A percentile compares a stretch with the other conserved stretches of the same genome.
These are phyloP conservation scores for Mechanitis messenoides DNA, from an alignment of 2,888 invertebrate genomes.

Conservation along the genomic window DNA sequence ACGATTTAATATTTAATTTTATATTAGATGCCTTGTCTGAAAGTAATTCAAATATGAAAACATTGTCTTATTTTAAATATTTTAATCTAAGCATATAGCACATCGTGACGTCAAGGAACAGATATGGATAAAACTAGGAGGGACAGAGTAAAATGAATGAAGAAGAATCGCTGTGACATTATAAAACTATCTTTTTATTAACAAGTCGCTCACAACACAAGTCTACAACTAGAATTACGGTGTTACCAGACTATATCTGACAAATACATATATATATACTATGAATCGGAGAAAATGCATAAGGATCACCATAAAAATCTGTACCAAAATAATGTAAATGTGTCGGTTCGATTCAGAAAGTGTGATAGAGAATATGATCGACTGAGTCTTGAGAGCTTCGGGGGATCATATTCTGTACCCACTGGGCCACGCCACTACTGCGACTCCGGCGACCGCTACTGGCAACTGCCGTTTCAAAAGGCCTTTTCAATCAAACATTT, in stretches of 20 bases:
- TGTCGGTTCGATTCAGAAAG: slow-evolving; percentile 24
- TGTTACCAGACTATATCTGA: slow-evolving; percentile 52
- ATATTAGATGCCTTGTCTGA: no score
- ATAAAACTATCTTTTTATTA: slow-evolving; percentile 71
- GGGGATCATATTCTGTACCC: slow-evolving; percentile 73
- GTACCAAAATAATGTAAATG: slow-evolving; percentile 37
- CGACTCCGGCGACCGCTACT: slow-evolving; percentile 60
- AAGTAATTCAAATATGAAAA: no score
- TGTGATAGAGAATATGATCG: slow-evolving; percentile 65
- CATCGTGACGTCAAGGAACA: slow-evolving; percentile 30
- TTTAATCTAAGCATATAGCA: not conserved
- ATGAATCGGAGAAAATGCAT: slow-evolving; percentile 51
- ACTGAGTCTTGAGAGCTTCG: slow-evolving; percentile 58
- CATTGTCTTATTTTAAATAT: no score
- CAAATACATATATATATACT: slow-evolving; percentile 53
- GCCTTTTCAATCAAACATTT: slow-evolving; percentile 72
- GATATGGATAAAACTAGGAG: slow-evolving; percentile 51
- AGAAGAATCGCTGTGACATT: slow-evolving; percentile 60
- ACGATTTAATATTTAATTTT: no score
- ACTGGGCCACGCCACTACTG: slow-evolving; percentile 49
- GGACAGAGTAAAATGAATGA: slow-evolving; percentile 52
- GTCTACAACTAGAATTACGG: slow-evolving; percentile 61
- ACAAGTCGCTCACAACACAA: slow-evolving; percentile 65
- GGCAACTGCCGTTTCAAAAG: slow-evolving; percentile 64
- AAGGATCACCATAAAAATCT: slow-evolving; percentile 45